Base-by-base conservation (phyloP, 2,797 vertebrate species). In the Lutjanus argentimaculatus region DNA sequence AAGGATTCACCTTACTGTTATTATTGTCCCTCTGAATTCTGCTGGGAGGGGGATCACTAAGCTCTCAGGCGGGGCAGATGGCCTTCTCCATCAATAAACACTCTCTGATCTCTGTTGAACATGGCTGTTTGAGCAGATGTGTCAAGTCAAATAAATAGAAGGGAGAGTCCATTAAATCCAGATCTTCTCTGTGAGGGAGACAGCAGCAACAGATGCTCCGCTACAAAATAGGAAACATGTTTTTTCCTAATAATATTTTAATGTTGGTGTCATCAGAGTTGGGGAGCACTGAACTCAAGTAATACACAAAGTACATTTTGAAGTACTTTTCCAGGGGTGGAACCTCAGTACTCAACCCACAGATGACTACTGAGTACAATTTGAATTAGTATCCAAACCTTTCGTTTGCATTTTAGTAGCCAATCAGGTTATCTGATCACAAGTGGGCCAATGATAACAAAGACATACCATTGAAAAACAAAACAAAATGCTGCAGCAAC, bases 131-230 rank as follows among this genome's bases (percentile, higher is more conserved):
- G 77, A 86, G 85, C 92, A 93, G 90, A 91, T 93, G 92, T 89
- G 83, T 90, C 21, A 90, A 88, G 77, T 77, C 79, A 92, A 92
- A 93, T 82, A 93, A 94, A 93, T 76, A 93, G 5, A 59, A 76
- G 49, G 85, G 78, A 79, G 78, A 84, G 88, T 88, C 77, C 72
- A 90, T 93, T 80, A 89, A 87, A 83, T 75, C 71, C 89, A 91
- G 80, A 90, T 85, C 53, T 65, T 72, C 49, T 66, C 69, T 67
- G 46, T 22, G 15, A 83, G 64, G 22, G 43, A 78, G 21, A 30
- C 43, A 17, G 61, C 21, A 59, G 59, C 63, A 81, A 67, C 80
- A 85, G 36, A 79, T 80, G 72, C 56, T 53, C 9, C 48, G 65
- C 25, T 69, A 21, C 22, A 67, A 59, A 69, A 72, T 22, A 82